Percentiles rank a stretch among this genome's conserved stretches.
Conservation (phyloP, 2,797 vertebrate genomes). For the Falco berigora region DNA sequence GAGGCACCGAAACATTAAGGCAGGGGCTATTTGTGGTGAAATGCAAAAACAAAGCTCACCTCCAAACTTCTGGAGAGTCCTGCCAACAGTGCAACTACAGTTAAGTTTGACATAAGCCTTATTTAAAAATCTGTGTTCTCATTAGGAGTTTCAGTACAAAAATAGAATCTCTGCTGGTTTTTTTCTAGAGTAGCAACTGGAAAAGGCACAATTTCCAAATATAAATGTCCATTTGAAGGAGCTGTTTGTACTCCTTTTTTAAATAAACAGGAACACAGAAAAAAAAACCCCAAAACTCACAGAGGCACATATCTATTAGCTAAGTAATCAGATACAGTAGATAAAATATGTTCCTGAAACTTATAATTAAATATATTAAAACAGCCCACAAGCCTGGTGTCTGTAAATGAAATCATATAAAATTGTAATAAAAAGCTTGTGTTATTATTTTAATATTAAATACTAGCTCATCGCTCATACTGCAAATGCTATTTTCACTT, state of each 20-base stretch:
- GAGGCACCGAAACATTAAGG: slow-evolving; percentile 54
- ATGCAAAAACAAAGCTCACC: not conserved
- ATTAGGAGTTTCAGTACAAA: slow-evolving; percentile 76
- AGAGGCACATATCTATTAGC: slow-evolving; percentile 56
- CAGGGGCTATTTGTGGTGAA: slow-evolving; percentile 15
- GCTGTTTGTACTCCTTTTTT: slow-evolving; percentile 38
- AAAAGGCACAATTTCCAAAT: slow-evolving; percentile 78
- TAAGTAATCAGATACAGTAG: slow-evolving; percentile 72
- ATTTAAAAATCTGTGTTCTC: slow-evolving; percentile 71
- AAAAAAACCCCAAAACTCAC: slow-evolving; percentile 24
- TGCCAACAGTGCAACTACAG: slow-evolving; percentile 66
- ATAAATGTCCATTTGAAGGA: slow-evolving; percentile 68
- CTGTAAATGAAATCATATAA: slow-evolving; percentile 64
- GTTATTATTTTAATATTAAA: slow-evolving; percentile 59
- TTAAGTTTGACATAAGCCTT: slow-evolving; percentile 62
- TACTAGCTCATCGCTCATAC: slow-evolving; percentile 29
- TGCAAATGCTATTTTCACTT: slow-evolving; percentile 46
- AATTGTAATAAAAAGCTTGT: slow-evolving; percentile 59
- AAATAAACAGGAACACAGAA: slow-evolving; percentile 42
- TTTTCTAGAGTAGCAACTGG: slow-evolving; percentile 73
- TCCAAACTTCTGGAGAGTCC: slow-evolving; percentile 46
- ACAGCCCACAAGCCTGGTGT: slow-evolving; percentile 63
- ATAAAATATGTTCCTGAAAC: slow-evolving; percentile 75
- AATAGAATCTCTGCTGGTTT: slow-evolving; percentile 77
- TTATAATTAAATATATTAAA: slow-evolving; percentile 72